Evolutionary conservation across 1,140 invertebrate species (phyloP), one percentile per base, ranked within the genome.

Genomic region (Eurytemora carolleeae): DNA sequence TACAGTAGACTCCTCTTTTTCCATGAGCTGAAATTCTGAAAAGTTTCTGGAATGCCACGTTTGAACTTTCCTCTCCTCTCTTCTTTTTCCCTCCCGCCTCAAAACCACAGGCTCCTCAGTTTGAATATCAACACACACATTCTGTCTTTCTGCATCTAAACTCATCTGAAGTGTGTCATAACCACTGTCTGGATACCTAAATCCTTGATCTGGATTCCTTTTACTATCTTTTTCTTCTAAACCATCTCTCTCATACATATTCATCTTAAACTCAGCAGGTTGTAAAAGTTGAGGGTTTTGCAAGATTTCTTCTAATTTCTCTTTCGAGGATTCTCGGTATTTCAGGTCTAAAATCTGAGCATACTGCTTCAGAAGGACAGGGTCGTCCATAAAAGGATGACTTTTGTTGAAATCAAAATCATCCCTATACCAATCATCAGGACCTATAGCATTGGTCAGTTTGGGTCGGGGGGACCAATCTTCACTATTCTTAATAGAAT

Each of bases 381-480:
- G 60, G 18, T 62, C 60, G n/a, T 62, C 44, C 3, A 54, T n/a
- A 56, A 62, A 62, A 18, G 60, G 54, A 23, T 62, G 53, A 3
- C 21, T 18, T 57, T 57, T 55, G 24, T 62, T 54, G 31, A 3
- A 58, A 54, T 58, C 25, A 25, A 58, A 62, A 57, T 62, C 60
- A 25, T 62, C 60, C 16, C 22, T 57, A 25, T 62, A 62, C 53
- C 60, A 57, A 31, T 20, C 60, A 62, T 62, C 60, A 15, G 60
- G 60, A 21, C 60, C 60, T 21, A 62, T 62, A 24, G 23, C 52
- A 44, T 44, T 44, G 31, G 31, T 44, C 22, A 21, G 53, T 17
- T 56, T 57, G 16, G 21, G 22, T n/a, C n/a, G n/a, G n/a, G n/a
- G n/a, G n/a, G n/a, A n/a, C n/a, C n/a, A n/a, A n/a, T n/a, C n/a